Percentiles rank a stretch among this genome's conserved stretches.
These are phyloP conservation scores for Rhabdornis inornatus DNA, from an alignment of 2,113 vertebrate genomes.

Conservation along the genomic window DNA sequence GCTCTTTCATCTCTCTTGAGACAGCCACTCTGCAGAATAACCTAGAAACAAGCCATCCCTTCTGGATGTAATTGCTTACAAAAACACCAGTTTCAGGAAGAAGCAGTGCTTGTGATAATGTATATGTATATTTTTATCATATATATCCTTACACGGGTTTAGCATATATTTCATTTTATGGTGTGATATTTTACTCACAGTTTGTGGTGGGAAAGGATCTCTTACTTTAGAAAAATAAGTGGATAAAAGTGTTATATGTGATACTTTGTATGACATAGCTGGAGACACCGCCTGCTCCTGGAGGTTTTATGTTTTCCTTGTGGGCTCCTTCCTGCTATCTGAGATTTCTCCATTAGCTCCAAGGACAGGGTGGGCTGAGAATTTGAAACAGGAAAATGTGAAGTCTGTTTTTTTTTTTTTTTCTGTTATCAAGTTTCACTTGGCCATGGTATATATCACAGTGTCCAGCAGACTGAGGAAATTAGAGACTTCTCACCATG, in stretches of 20 bases:
- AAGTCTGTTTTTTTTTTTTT: rapidly evolving
- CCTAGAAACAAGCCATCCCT: background rate
- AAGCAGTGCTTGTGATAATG: background rate
- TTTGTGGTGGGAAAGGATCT: background rate
- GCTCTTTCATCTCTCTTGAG: conserved; percentile 36
- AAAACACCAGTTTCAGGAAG: background rate
- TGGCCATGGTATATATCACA: background rate
- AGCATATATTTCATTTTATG: background rate
- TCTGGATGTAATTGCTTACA: background rate
- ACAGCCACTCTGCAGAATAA: conserved; percentile 5
- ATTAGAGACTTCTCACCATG: background rate
- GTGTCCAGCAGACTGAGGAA: background rate
- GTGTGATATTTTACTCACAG: background rate
- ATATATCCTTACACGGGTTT: background rate
- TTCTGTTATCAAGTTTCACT: background rate
- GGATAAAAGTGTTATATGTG: background rate
- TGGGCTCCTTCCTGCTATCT: conserved; percentile 17
- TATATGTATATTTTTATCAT: background rate
- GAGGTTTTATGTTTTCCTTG: conserved; percentile 7
- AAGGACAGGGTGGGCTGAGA: background rate
- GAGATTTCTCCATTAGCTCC: conserved; percentile 34
- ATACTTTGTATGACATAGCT: background rate
- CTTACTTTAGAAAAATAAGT: background rate
- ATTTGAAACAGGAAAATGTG: conserved; percentile 10
- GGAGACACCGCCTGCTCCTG: background rate